Evolutionary conservation across 2,113 vertebrate species (phyloP), one percentile per base, ranked within the genome.

Genomic region (Pardalotus punctatus): DNA sequence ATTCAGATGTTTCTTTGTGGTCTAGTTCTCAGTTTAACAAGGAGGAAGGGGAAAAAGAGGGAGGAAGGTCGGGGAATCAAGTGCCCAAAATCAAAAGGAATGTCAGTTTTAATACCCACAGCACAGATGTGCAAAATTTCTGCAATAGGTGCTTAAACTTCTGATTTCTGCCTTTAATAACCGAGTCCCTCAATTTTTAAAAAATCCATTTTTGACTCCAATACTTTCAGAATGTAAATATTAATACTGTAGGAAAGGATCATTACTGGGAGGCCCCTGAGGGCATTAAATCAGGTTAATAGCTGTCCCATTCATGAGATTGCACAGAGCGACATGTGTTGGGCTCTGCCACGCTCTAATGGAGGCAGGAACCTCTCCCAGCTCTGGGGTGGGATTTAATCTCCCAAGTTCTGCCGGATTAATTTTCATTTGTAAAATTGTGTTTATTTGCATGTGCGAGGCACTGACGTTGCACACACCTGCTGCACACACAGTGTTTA

Each of bases 351-450:
- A 88, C 19, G 86, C 93, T 92, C 73, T 98, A 98, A 98, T 98
- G 96, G 95, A 98, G 94, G 53, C 97, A 94, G 85, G 93, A 97
- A 65, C 92, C 95, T 95, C 36, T 28, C 36, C 70, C 42, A 56
- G 86, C 42, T 84, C 93, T 25, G 65, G 35, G 4, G 31, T 82
- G 72, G 85, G 93, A 97, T 94, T 95, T 98, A 98, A 98, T 98
- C 98, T 93, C 91, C 95, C 96, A 98, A 95, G 97, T 98, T 98
- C 93, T 74, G 95, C 86, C 71, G 97, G 98, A 98, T 98, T 98
- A 98, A 97, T 96, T 95, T 96, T 97, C 94, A 97, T 98, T 98
- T 97, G 96, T 93, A 94, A 97, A 97, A 98, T 97, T 90, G 95
- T 97, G 95, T 97, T 97, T 98, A 96, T 98, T 97, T 94, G 96